These are phyloP conservation scores for Erethizon dorsatum DNA, from an alignment of 2,797 vertebrate genomes.

Conservation along the genomic window DNA sequence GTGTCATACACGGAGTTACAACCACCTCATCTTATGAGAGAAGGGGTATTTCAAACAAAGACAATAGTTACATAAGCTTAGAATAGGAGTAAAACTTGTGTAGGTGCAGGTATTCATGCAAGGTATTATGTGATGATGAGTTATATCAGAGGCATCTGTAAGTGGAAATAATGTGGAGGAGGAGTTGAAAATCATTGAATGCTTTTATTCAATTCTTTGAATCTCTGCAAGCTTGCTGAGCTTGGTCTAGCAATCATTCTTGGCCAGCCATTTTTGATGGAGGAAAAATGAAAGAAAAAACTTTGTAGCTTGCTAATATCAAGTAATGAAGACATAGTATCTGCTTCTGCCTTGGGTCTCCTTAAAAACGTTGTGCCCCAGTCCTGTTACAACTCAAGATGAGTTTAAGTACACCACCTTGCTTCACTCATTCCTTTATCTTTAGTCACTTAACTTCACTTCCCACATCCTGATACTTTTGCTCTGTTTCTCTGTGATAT, in stretches of 20 bases:
- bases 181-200: not conserved
- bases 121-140: not conserved
- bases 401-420: not conserved
- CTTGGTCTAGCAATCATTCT: not conserved
- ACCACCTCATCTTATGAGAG: not conserved
- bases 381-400: not conserved
- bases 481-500: not conserved
- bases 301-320: not conserved
- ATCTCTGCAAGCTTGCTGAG: not conserved
- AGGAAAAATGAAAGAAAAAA: not conserved
- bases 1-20: not conserved
- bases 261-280: conserved; percentile 7
- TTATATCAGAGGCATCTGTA: not conserved
- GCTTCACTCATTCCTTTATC: not conserved
- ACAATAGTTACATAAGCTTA: not conserved
- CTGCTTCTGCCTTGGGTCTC: not conserved
- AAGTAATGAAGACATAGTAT: not conserved
- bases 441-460: not conserved
- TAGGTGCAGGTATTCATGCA: not conserved
- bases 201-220: not conserved
- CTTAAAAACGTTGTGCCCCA: not conserved
- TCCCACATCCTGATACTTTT: not conserved
- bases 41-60: not conserved
- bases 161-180: not conserved
- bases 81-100: not conserved